Percentiles rank a stretch among this genome's conserved stretches.
Evolutionary conservation across 2,888 invertebrate genomes (phyloP).

Genomic region (Ichneumoninae sp.): DNA sequence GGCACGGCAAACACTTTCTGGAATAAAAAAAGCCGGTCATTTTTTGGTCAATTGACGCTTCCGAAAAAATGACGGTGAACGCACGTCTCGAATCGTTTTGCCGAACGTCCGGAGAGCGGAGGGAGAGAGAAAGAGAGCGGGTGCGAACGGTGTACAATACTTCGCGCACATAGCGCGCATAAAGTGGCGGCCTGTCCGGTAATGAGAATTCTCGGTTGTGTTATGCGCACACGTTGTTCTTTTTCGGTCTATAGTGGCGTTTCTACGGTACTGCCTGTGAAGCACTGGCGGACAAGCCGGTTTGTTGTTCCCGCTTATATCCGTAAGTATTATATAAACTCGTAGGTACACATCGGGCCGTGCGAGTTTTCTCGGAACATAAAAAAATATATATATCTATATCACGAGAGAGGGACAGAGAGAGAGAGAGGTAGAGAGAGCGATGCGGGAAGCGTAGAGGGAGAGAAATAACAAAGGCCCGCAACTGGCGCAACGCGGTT

Average conservation of each 20-base stretch:
- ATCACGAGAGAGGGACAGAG: background rate
- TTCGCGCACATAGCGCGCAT: conserved; percentile 8
- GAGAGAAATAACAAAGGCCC: conserved; percentile 10
- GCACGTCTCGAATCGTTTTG: background rate
- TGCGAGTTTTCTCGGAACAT: background rate
- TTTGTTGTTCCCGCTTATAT: conserved; percentile 56
- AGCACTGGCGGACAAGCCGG: conserved; percentile 50
- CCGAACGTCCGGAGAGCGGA: background rate
- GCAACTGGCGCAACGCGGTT: conserved; percentile 34
- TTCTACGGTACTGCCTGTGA: conserved; percentile 29
- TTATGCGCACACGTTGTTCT: conserved; percentile 49
- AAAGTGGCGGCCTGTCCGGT: conserved; percentile 52
- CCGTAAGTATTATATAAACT: conserved; percentile 48
- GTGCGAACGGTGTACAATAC: background rate
- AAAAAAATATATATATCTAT: background rate
- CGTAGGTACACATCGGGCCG: background rate
- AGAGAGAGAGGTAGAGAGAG: background rate
- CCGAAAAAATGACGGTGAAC: background rate
- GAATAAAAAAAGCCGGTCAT: too few relatives aligned
- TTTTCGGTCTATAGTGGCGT: conserved; percentile 42
- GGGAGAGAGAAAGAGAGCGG: background rate
- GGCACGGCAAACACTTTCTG: too few relatives aligned
- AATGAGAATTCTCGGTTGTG: conserved; percentile 43
- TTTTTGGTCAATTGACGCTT: too few relatives aligned
- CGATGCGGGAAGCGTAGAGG: background rate